Conservation (phyloP, 2,797 vertebrate species). For the Rhinoraja longicauda region DNA sequence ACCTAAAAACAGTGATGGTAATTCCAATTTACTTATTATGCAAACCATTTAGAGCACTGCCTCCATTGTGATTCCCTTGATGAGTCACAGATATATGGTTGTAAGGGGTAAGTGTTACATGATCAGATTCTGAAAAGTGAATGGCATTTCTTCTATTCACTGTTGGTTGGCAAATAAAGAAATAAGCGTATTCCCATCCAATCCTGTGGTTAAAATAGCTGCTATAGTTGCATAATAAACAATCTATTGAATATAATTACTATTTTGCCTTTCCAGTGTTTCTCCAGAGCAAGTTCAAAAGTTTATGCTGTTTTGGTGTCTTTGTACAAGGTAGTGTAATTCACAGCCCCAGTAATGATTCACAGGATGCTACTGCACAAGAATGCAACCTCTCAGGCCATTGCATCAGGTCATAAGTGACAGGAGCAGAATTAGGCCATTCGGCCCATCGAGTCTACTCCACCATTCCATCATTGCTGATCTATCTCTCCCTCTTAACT, state of each 20-base stretch:
- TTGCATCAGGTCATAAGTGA: no score
- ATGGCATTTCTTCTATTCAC: not conserved
- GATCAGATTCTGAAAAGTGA: conserved; percentile 27
- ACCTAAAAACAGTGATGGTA: not conserved
- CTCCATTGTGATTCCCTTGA: not conserved
- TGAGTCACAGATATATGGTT: not conserved
- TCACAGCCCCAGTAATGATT: not conserved
- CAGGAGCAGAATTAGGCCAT: no score
- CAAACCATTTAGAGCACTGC: not conserved
- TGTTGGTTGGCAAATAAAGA: not conserved
- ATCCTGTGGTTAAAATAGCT: conserved; percentile 33
- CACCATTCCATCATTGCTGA: no score
- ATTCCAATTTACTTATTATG: not conserved
- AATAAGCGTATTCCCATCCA: conserved; percentile 25
- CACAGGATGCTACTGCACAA: not conserved
- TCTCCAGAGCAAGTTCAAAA: conserved; percentile 26
- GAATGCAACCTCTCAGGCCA: not conserved
- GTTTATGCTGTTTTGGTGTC: conserved; percentile 29
- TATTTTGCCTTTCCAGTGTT: conserved; percentile 29
- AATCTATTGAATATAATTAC: conserved; percentile 28
- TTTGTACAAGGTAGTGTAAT: not conserved
- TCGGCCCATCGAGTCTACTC: no score
- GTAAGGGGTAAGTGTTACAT: conserved; percentile 4
- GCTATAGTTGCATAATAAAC: conserved; percentile 20
- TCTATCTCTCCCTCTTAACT: no score